Conservation (phyloP, 2,888 invertebrate species). For the Chelonus formosanus region DNA sequence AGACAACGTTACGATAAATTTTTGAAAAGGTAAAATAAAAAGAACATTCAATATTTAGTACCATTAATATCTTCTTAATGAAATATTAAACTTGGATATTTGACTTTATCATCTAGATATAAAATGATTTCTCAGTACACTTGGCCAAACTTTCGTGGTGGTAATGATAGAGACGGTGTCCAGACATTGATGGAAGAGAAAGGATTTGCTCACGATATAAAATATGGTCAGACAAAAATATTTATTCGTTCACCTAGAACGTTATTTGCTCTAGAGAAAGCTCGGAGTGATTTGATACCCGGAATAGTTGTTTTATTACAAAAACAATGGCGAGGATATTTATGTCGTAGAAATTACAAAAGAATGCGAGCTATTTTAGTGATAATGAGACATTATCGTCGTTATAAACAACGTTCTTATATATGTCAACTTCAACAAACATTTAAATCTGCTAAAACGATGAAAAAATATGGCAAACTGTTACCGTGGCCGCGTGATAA, state of each 20-base stretch:
- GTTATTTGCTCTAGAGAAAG: constrained; percentile 86
- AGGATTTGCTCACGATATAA: constrained; percentile 82
- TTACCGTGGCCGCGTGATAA: constrained; percentile 86
- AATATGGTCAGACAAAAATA: constrained; percentile 94
- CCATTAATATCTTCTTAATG: background rate
- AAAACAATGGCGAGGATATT: constrained; percentile 90
- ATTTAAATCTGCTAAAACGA: constrained; percentile 73
- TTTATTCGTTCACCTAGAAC: constrained; percentile 94
- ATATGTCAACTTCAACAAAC: constrained; percentile 72
- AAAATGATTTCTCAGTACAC: constrained; percentile 96
- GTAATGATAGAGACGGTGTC: constrained; percentile 82
- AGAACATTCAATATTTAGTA: constrained; percentile 17
- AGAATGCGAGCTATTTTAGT: constrained; percentile 85
- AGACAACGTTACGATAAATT: constrained; percentile 93
- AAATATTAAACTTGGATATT: constrained; percentile 15
- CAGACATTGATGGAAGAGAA: constrained; percentile 84
- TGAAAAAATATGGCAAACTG: constrained; percentile 80
- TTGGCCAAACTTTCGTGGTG: constrained; percentile 94
- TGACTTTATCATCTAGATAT: constrained; percentile 71
- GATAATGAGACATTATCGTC: constrained; percentile 84
- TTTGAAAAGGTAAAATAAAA: constrained; percentile 73
- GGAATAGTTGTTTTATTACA: constrained; percentile 92
- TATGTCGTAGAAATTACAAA: constrained; percentile 80
- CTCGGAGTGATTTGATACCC: constrained; percentile 87
- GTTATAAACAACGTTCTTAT: constrained; percentile 80